phyloP scores from a whole-genome alignment of 2,797 vertebrate genomes.

The Sebastes kiyomatsui region DNA sequence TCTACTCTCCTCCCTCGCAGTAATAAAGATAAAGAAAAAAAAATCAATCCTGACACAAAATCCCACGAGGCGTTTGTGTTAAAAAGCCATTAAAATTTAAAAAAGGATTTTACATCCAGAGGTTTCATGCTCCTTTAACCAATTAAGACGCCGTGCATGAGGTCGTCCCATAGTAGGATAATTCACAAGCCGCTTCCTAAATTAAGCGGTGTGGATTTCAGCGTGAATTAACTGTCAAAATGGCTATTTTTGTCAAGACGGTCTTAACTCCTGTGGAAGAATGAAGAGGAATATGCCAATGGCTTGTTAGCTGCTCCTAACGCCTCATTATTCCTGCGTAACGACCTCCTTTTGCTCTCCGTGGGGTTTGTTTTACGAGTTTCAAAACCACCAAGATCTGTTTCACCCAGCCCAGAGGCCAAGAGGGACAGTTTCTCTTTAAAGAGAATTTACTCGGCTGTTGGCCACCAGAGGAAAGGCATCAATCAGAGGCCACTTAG shows the following conservation, averaged over 20 bases:
- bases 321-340: constrained; percentile 37
- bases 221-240: not conserved
- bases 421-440: constrained; percentile 43
- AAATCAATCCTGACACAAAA: constrained; percentile 8
- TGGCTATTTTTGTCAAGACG: constrained; percentile 14
- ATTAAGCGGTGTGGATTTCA: constrained; percentile 28
- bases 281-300: constrained; percentile 16
- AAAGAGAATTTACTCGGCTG: constrained; percentile 46
- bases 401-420: constrained; percentile 38
- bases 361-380: constrained; percentile 53
- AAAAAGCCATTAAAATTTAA: constrained; percentile 28
- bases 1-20: not conserved
- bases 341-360: constrained; percentile 37
- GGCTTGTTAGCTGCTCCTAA: constrained; percentile 26
- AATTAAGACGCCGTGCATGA: constrained; percentile 5
- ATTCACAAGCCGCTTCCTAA: constrained; percentile 6
- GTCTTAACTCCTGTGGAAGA: constrained; percentile 16
- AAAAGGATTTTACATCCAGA: constrained; percentile 31
- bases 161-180: constrained; percentile 15
- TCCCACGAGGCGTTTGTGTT: constrained; percentile 17
- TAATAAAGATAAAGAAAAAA: constrained; percentile 6
- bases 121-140: constrained; percentile 25
- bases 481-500: constrained; percentile 63
- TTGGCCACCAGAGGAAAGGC: constrained; percentile 47
- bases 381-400: constrained; percentile 47